Evolutionary conservation across 2,888 invertebrate species (phyloP).

Genomic region (Himalopsyche tibetana): DNA sequence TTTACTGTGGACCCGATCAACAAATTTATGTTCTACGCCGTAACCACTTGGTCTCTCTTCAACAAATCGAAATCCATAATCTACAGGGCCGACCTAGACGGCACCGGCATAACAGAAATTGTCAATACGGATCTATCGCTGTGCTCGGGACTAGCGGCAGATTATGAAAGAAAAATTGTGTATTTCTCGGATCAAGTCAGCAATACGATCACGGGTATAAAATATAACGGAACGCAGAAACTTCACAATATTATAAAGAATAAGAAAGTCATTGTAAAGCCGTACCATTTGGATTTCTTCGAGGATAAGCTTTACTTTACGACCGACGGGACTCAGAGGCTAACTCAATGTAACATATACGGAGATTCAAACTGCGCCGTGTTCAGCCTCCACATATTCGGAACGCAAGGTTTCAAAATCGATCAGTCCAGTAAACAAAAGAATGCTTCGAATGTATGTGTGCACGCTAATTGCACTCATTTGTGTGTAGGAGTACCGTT

Average conservation of each 20-base stretch:
- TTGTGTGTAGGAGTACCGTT: conserved; percentile 79
- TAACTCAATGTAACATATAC: conserved; percentile 79
- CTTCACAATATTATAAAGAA: conserved; percentile 71
- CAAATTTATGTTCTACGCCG: conserved; percentile 79
- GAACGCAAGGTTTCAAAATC: conserved; percentile 76
- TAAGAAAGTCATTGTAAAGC: conserved; percentile 74
- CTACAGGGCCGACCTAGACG: conserved; percentile 77
- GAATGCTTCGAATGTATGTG: conserved; percentile 74
- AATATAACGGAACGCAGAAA: conserved; percentile 74
- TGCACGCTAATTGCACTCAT: conserved; percentile 76
- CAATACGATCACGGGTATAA: conserved; percentile 74
- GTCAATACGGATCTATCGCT: conserved; percentile 68
- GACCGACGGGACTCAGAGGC: conserved; percentile 75
- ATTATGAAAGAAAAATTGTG: conserved; percentile 78
- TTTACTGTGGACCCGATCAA: conserved; percentile 81
- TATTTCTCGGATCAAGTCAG: conserved; percentile 86
- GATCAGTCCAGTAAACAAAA: conserved; percentile 78
- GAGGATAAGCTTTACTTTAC: conserved; percentile 88
- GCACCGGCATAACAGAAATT: conserved; percentile 73
- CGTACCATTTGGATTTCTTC: conserved; percentile 82
- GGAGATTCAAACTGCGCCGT: conserved; percentile 74
- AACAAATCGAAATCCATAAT: conserved; percentile 74
- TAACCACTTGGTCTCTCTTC: conserved; percentile 67
- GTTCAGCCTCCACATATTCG: conserved; percentile 72
- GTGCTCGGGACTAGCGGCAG: conserved; percentile 73